Conservation (phyloP, 1,140 invertebrate genomes). For the Ceratitis capitata region DNA sequence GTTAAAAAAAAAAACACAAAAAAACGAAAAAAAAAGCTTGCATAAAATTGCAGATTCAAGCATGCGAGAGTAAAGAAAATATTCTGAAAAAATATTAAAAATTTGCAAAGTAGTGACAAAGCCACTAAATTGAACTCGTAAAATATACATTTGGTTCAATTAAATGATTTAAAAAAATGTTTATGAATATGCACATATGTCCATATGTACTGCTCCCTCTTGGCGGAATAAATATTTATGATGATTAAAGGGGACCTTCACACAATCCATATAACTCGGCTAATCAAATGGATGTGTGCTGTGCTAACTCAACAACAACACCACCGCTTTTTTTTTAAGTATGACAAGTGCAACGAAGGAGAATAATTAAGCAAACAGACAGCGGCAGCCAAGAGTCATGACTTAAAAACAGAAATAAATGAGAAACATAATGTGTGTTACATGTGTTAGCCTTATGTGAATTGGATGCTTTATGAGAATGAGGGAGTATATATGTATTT, state of each 20-base stretch:
- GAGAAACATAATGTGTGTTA: not conserved
- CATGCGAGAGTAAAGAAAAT: too few relatives aligned
- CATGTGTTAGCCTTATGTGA: conserved; percentile 19
- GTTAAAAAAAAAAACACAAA: too few relatives aligned
- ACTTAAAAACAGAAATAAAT: not conserved
- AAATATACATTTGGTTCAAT: not conserved
- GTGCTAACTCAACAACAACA: not conserved
- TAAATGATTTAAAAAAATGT: not conserved
- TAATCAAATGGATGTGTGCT: not conserved
- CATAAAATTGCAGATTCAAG: not conserved
- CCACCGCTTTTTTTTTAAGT: too few relatives aligned
- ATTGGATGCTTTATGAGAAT: conserved; percentile 28
- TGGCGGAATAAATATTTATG: conserved; percentile 1
- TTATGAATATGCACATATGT: not conserved
- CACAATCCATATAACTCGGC: not conserved
- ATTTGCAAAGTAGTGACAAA: not conserved
- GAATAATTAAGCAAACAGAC: conserved; percentile 10
- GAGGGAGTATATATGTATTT: not conserved
- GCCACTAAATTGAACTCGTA: not conserved
- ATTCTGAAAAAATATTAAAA: not conserved
- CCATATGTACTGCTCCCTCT: not conserved
- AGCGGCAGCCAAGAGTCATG: not conserved
- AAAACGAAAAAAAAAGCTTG: not conserved
- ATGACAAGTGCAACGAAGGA: not conserved
- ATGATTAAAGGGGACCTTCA: conserved; percentile 22